Conservation (phyloP, 2,888 invertebrate genomes). For the Rotaria macrura region DNA sequence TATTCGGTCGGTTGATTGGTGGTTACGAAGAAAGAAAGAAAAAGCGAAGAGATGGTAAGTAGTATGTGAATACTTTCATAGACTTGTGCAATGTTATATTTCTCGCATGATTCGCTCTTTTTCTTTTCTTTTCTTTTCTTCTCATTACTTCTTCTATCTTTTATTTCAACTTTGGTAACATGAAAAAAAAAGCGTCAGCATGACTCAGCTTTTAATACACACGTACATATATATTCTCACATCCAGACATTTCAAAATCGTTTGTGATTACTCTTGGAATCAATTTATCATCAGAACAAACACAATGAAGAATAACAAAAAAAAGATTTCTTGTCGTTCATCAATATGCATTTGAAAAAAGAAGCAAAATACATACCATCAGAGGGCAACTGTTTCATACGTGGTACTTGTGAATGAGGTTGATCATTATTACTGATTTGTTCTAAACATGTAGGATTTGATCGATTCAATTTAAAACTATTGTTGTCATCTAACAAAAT, state of each 20-base stretch:
- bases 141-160: background rate
- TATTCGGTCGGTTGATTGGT: background rate
- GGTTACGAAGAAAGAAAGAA: background rate
- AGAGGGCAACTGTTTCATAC: too few relatives aligned
- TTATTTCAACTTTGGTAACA: background rate
- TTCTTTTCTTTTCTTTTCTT: background rate
- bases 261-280: background rate
- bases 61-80: background rate
- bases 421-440: background rate
- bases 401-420: background rate
- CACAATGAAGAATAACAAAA: background rate
- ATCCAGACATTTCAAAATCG: background rate
- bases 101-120: background rate
- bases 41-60: background rate
- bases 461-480: background rate
- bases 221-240: too few relatives aligned
- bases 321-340: background rate
- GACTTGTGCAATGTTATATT: background rate
- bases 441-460: background rate
- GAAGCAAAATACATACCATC: background rate
- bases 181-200: background rate
- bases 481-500: background rate
- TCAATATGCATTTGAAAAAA: background rate
- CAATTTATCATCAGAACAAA: background rate
- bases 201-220: background rate